phyloP scores from a whole-genome alignment of 2,797 vertebrate genomes.

The Tamandua tetradactyla region DNA sequence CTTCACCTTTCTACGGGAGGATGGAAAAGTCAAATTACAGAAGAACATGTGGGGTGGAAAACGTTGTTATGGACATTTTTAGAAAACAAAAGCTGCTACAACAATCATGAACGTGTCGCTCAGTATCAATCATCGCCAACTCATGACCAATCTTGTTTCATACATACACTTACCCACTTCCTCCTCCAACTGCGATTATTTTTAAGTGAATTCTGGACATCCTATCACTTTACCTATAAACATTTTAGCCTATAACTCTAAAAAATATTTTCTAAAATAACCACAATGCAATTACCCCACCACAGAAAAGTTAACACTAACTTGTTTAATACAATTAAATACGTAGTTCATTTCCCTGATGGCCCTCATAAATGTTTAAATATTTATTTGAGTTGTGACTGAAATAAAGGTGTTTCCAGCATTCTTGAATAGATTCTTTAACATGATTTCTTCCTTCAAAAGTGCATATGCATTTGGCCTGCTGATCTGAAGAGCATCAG shows the following conservation, averaged over 20 bases:
- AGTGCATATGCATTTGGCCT: background rate
- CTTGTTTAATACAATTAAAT: background rate
- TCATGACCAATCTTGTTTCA: background rate
- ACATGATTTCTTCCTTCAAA: background rate
- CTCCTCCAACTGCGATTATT: background rate
- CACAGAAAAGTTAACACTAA: background rate
- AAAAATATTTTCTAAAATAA: slow-evolving; percentile 24
- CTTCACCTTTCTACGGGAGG: background rate
- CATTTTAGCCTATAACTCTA: background rate
- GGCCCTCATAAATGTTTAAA: background rate
- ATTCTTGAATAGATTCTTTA: background rate
- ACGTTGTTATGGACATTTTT: background rate
- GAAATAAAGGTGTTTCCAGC: background rate
- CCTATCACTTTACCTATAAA: background rate
- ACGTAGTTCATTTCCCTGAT: background rate
- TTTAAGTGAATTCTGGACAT: background rate
- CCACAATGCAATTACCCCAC: background rate
- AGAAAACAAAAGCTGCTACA: background rate
- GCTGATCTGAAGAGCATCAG: background rate
- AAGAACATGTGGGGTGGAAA: background rate
- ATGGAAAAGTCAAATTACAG: background rate
- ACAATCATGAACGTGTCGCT: background rate
- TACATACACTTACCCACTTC: too few relatives aligned
- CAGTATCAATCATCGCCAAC: background rate
- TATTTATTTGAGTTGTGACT: background rate